A percentile compares a stretch with the other conserved stretches of the same genome.
phyloP scores from a whole-genome alignment of 2,113 vertebrate species.

The Oreotrochilus melanogaster region DNA sequence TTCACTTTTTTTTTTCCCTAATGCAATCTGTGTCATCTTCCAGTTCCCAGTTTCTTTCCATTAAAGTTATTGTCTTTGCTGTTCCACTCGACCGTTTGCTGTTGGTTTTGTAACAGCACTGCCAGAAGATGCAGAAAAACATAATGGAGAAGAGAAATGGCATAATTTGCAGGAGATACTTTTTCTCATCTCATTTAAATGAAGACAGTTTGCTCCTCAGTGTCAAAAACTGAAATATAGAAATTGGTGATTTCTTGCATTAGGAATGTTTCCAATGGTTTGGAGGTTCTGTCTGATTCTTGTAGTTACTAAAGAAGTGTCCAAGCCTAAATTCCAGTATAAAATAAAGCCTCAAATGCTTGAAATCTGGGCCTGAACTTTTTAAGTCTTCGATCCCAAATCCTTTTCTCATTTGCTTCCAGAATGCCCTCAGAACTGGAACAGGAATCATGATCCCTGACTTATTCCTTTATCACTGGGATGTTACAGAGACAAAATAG shows the following conservation, averaged over 20 bases:
- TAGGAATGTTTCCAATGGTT: constrained; percentile 54
- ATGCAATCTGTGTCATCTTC: constrained; percentile 78
- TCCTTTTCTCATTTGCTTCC: not conserved
- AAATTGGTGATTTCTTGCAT: constrained; percentile 49
- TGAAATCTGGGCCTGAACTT: not conserved
- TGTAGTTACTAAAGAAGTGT: constrained; percentile 1
- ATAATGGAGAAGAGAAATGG: constrained; percentile 78
- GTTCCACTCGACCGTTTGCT: constrained; percentile 72
- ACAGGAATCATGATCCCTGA: not conserved
- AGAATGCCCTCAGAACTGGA: not conserved
- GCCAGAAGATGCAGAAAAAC: constrained; percentile 69
- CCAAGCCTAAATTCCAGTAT: constrained; percentile 11
- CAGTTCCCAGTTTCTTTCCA: constrained; percentile 76
- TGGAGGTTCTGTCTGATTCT: constrained; percentile 34
- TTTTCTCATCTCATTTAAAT: constrained; percentile 79
- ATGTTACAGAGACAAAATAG: not conserved
- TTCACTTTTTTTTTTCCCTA: constrained; percentile 69
- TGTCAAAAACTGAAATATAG: constrained; percentile 72
- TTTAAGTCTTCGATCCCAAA: not conserved
- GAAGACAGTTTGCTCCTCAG: constrained; percentile 77
- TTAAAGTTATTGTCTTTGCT: constrained; percentile 82
- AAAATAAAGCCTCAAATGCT: not conserved
- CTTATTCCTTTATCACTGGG: not conserved
- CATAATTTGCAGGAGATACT: constrained; percentile 78
- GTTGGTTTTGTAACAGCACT: constrained; percentile 66